Evolutionary conservation across 2,797 vertebrate genomes (phyloP).

Genomic region (Peromyscus attwateri): DNA sequence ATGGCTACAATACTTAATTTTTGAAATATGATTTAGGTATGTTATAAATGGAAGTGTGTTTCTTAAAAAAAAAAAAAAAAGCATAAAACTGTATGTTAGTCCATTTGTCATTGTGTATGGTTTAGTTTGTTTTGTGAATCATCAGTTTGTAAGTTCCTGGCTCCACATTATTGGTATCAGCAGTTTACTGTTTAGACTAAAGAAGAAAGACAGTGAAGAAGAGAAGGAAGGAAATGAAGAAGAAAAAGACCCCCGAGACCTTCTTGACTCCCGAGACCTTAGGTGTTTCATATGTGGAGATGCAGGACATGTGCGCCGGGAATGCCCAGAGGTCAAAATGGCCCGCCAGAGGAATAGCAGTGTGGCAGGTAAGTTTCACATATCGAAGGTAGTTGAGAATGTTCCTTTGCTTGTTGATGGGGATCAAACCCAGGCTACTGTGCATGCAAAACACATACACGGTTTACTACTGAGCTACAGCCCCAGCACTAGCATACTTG

Average conservation of each 20-base stretch:
- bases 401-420: background rate
- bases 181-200: slow-evolving; percentile 91
- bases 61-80: slow-evolving; percentile 22
- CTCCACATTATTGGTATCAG: slow-evolving; percentile 84
- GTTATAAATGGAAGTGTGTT: slow-evolving; percentile 38
- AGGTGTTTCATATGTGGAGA: slow-evolving; percentile 99
- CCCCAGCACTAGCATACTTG: background rate
- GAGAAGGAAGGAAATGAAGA: slow-evolving; percentile 94
- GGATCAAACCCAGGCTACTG: background rate
- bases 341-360: slow-evolving; percentile 93
- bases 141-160: slow-evolving; percentile 79
- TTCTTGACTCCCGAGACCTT: slow-evolving; percentile 75
- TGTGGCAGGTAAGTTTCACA: slow-evolving; percentile 86
- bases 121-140: slow-evolving; percentile 67
- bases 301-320: slow-evolving; percentile 96
- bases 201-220: slow-evolving; percentile 96
- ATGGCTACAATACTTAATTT: background rate
- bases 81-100: slow-evolving; percentile 46
- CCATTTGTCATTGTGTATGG: slow-evolving; percentile 38
- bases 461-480: background rate
- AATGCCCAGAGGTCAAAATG: slow-evolving; percentile 97
- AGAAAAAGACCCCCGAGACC: slow-evolving; percentile 92
- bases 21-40: slow-evolving; percentile 21
- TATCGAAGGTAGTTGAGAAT: background rate
- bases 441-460: too few relatives aligned